Conservation (phyloP, 1,140 invertebrate species). For the Potamilus streckersoni region DNA sequence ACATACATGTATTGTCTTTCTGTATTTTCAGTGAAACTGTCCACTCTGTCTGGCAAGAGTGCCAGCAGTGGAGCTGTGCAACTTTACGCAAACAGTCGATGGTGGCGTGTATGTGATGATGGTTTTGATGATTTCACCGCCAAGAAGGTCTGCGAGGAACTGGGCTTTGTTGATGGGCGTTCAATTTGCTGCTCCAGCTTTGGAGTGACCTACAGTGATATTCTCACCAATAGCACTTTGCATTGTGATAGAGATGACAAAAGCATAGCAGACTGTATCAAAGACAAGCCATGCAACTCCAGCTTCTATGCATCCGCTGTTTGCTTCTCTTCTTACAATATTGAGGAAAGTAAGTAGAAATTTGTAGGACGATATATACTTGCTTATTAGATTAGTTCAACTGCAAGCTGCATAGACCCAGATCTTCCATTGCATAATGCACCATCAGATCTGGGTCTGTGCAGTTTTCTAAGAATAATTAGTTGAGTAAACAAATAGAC, state of each 20-base stretch:
- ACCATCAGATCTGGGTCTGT: too few relatives aligned
- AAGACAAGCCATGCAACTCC: slow-evolving; percentile 19
- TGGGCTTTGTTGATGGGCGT: slow-evolving; percentile 49
- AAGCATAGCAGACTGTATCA: slow-evolving; percentile 32
- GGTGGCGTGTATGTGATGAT: slow-evolving; percentile 49
- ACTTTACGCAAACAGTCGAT: slow-evolving; percentile 39
- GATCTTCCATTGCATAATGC: too few relatives aligned
- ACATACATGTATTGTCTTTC: neutral
- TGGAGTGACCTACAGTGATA: slow-evolving; percentile 26
- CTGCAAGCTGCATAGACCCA: too few relatives aligned
- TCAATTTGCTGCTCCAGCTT: slow-evolving; percentile 51
- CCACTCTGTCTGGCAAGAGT: slow-evolving; percentile 28
- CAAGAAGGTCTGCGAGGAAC: slow-evolving; percentile 39
- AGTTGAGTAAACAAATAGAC: too few relatives aligned
- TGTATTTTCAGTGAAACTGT: slow-evolving; percentile 41
- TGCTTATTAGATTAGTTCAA: too few relatives aligned
- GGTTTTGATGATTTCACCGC: slow-evolving; percentile 48
- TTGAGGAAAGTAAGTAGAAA: slow-evolving; percentile 26
- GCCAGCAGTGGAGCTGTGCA: slow-evolving; percentile 45
- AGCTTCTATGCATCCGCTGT: slow-evolving; percentile 46
- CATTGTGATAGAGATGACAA: slow-evolving; percentile 35
- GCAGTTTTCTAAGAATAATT: too few relatives aligned
- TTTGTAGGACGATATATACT: neutral
- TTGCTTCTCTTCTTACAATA: slow-evolving; percentile 31
- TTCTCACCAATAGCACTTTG: slow-evolving; percentile 27